Evolutionary conservation across 2,888 invertebrate species (phyloP).

Genomic region (Augiades crinisus): DNA sequence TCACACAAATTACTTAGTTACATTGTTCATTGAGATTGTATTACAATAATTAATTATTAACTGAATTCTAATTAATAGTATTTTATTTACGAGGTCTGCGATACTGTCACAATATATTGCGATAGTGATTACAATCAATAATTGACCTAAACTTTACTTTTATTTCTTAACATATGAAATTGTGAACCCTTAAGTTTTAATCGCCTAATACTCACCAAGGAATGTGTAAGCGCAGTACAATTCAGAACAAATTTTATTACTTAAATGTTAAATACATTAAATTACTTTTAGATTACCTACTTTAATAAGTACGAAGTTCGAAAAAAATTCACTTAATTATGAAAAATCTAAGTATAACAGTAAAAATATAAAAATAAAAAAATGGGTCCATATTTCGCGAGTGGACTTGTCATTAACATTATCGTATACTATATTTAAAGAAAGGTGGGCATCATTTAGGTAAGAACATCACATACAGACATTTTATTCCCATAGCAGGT

Average conservation of each 20-base stretch:
- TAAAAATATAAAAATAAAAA: not conserved
- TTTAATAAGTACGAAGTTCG: slow-evolving; percentile 2
- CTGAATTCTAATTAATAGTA: too few relatives aligned
- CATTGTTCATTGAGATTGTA: too few relatives aligned
- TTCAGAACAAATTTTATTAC: not conserved
- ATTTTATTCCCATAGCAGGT: not conserved
- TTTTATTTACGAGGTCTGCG: not conserved
- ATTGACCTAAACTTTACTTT: not conserved
- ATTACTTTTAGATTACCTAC: not conserved
- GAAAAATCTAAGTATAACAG: slow-evolving; percentile 5
- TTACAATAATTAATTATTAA: too few relatives aligned
- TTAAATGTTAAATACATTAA: too few relatives aligned
- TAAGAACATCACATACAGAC: slow-evolving; percentile 1
- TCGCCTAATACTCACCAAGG: not conserved
- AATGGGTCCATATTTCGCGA: not conserved
- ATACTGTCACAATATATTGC: not conserved
- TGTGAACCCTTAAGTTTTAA: not conserved
- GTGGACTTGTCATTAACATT: slow-evolving; percentile 4
- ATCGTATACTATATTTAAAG: slow-evolving; percentile 13
- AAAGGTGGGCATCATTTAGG: slow-evolving; percentile 6
- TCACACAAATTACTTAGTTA: too few relatives aligned
- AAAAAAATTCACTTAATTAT: not conserved
- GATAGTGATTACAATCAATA: not conserved
- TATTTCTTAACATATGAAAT: not conserved
- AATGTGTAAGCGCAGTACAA: not conserved